A percentile compares a stretch with the other conserved stretches of the same genome.
These are phyloP conservation scores for Hesperia comma DNA, from an alignment of 2,888 invertebrate species.

Conservation along the genomic window DNA sequence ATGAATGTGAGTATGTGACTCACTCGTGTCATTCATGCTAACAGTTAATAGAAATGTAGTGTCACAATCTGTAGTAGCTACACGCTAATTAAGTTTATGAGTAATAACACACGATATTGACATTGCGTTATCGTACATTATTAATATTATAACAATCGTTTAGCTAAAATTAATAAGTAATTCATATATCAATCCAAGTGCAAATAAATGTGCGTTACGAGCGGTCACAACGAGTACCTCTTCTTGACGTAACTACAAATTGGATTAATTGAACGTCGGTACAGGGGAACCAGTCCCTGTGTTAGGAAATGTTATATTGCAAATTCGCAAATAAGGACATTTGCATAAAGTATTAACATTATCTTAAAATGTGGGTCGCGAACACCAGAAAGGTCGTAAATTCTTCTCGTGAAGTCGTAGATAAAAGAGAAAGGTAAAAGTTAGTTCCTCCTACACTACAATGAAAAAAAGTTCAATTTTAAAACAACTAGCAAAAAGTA, in stretches of 20 bases:
- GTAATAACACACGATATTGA: slow-evolving; percentile 6
- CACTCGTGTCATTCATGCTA: too few relatives aligned
- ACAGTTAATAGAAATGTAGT: not conserved
- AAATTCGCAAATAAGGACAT: slow-evolving; percentile 6
- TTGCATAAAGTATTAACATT: not conserved
- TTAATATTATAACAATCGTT: not conserved
- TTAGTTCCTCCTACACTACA: too few relatives aligned
- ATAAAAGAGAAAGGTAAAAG: too few relatives aligned
- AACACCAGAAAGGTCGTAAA: too few relatives aligned
- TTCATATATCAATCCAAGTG: slow-evolving; percentile 9
- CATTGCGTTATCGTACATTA: not conserved
- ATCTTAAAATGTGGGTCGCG: not conserved
- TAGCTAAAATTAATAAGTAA: not conserved
- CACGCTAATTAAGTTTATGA: not conserved
- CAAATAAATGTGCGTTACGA: slow-evolving; percentile 7
- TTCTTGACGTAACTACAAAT: slow-evolving; percentile 16
- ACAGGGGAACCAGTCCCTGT: slow-evolving; percentile 21
- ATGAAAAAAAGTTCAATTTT: too few relatives aligned
- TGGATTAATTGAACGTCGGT: slow-evolving; percentile 22
- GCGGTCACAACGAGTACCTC: not conserved
- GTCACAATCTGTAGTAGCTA: not conserved
- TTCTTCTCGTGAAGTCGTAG: too few relatives aligned
- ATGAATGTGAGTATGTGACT: too few relatives aligned
- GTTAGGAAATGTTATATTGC: slow-evolving; percentile 11
- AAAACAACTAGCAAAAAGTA: too few relatives aligned